Conservation (phyloP, 2,797 vertebrate species). For the Pipistrellus pygmaeus region DNA sequence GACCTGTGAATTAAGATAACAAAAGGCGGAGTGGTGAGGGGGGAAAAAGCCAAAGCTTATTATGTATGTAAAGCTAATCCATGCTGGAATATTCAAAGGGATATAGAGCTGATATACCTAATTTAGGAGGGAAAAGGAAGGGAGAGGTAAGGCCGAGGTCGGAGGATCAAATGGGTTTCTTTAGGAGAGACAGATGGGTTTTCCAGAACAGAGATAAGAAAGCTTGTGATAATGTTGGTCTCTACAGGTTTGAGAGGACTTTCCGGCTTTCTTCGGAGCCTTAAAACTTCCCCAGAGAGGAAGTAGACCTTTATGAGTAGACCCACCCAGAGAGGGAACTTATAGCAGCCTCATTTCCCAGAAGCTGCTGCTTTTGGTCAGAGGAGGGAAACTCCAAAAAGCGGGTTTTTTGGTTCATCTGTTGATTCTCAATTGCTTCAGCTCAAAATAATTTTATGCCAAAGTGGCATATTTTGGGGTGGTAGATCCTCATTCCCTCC, state of each 20-base stretch:
- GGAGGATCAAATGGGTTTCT: not conserved
- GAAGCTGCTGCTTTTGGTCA: slow-evolving; percentile 28
- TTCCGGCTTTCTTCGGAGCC: not conserved
- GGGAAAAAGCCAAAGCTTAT: not conserved
- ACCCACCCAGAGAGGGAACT: not conserved
- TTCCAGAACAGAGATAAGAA: slow-evolving; percentile 24
- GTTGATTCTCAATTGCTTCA: not conserved
- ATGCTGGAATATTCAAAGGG: not conserved
- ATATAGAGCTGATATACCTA: not conserved
- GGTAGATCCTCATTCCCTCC: not conserved
- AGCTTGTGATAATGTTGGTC: not conserved
- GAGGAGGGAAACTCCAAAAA: not conserved
- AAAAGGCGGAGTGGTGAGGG: not conserved
- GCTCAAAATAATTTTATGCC: not conserved
- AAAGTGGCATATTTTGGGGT: not conserved
- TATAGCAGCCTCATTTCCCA: not conserved
- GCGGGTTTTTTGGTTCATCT: not conserved
- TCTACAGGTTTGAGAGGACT: not conserved
- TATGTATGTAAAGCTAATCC: not conserved
- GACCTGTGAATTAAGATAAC: not conserved
- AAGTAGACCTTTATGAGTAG: not conserved
- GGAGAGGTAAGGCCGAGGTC: not conserved
- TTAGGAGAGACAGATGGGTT: not conserved
- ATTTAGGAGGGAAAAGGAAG: not conserved
- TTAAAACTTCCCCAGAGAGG: not conserved